These are phyloP conservation scores for Drosophila equinoxialis DNA, from an alignment of 1,140 invertebrate genomes.

Conservation along the genomic window DNA sequence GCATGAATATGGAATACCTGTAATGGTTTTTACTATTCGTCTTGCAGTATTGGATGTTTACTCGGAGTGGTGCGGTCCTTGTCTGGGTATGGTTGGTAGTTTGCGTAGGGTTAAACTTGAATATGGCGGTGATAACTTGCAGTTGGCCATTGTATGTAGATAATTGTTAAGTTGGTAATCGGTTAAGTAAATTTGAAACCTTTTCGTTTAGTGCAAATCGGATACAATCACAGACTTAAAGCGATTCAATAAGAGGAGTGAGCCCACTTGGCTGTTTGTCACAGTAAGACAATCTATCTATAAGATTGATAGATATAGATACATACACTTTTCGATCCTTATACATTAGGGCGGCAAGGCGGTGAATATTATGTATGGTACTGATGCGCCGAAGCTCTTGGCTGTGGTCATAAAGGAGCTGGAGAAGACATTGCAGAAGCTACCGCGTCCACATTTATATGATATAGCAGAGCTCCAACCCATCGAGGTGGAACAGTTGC, in stretches of 20 bases:
- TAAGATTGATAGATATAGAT: background rate
- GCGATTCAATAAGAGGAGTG: slow-evolving; percentile 92
- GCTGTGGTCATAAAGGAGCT: slow-evolving; percentile 90
- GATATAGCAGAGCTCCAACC: slow-evolving; percentile 84
- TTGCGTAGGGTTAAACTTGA: slow-evolving; percentile 95
- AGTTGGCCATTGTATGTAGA: slow-evolving; percentile 89
- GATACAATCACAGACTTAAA: slow-evolving; percentile 91
- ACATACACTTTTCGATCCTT: background rate
- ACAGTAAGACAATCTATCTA: slow-evolving; percentile 85
- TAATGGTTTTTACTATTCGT: background rate
- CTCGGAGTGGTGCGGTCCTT: slow-evolving; percentile 97
- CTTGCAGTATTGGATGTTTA: slow-evolving; percentile 93
- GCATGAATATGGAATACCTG: too few species aligned
- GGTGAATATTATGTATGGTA: slow-evolving; percentile 92
- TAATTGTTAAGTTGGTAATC: background rate
- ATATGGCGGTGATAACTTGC: slow-evolving; percentile 91
- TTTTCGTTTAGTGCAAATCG: slow-evolving; percentile 84
- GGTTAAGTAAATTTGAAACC: background rate
- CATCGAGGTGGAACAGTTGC: slow-evolving; percentile 83
- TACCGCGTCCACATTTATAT: slow-evolving; percentile 72
- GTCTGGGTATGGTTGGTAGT: slow-evolving; percentile 92
- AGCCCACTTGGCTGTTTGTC: slow-evolving; percentile 95
- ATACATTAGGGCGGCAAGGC: slow-evolving; percentile 85
- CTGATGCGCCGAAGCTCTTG: slow-evolving; percentile 91
- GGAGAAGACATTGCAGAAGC: slow-evolving; percentile 70